Base-by-base conservation (phyloP, 2,113 vertebrate species). In the Boleophthalmus pectinirostris region DNA sequence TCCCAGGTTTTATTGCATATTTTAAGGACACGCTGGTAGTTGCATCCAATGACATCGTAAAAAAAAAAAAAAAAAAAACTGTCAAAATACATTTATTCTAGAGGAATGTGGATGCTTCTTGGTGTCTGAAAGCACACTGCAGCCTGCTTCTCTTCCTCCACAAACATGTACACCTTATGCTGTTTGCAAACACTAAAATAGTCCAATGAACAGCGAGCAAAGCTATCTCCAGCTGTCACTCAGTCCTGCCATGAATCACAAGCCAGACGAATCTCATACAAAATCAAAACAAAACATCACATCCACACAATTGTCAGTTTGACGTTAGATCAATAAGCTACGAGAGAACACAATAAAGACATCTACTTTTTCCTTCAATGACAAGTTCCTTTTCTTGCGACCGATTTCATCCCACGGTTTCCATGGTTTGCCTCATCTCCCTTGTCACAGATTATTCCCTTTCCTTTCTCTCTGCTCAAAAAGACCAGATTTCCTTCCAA, bases 401-500 rank as follows among this genome's bases (percentile, higher is more conserved):
- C 60, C 35, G 43, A 77, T 85, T 79, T 67, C 66, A 53, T 57
- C 54, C 47, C 11, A 45, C 73, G 7, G 51, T 72, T 38, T 53
- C 56, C 53, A 70, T 74, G 72, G 72, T 66, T 71, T 77, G 64
- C 70, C 84, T 81, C 73, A 74, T 81, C 73, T 86, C 75, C 73
- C 58, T 69, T 14, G 24, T 86, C 75, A 78, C 77, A 33, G 20
- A 21, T 47, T 46, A 0, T 70, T 69, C 25, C 38, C 49, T 53
- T 73, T 25, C 56, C 63, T 54, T 72, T 81, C 66, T 61, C 79
- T 53, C 61, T 9, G 4, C 5, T 10, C 49, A 43, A 73, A 79
- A 84, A 35, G 16, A 51, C 9, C 78, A 72, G 49, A 77, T 18
- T 61, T 66, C 51, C 47, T 11, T 24, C 72, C 66, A 60, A 84